phyloP scores from a whole-genome alignment of 2,797 vertebrate species.

The Sebastes flavidus region DNA sequence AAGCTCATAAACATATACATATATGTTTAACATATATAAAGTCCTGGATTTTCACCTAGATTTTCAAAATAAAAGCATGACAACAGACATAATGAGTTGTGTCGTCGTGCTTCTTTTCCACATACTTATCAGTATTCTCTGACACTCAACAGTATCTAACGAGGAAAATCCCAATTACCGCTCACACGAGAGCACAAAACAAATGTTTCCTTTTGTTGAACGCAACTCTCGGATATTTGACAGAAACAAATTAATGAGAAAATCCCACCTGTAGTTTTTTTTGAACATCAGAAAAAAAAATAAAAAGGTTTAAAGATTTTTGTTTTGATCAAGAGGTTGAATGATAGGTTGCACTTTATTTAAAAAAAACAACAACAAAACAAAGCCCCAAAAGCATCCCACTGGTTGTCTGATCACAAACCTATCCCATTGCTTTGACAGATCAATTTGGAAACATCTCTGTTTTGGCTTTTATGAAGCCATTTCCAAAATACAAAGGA shows the following conservation, averaged over 20 bases:
- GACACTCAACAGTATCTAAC: not conserved
- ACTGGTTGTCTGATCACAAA: slow-evolving; percentile 50
- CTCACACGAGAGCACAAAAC: slow-evolving; percentile 5
- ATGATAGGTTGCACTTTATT: slow-evolving; percentile 21
- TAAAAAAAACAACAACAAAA: not conserved
- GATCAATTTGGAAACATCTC: slow-evolving; percentile 75
- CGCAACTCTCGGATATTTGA: not conserved
- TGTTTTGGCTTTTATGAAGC: slow-evolving; percentile 72
- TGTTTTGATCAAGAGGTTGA: slow-evolving; percentile 38
- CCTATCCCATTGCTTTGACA: slow-evolving; percentile 59
- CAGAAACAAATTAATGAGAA: slow-evolving; percentile 19
- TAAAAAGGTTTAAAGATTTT: slow-evolving; percentile 7
- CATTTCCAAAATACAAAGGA: slow-evolving; percentile 69
- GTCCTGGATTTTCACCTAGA: not conserved
- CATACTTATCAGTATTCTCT: not conserved
- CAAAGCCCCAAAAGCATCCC: slow-evolving; percentile 7
- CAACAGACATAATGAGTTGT: not conserved
- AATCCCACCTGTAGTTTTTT: slow-evolving; percentile 7
- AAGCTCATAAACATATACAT: not conserved
- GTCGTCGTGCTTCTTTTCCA: not conserved
- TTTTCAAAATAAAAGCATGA: not conserved
- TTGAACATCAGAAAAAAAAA: slow-evolving; percentile 17
- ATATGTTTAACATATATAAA: not conserved
- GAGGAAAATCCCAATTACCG: not conserved
- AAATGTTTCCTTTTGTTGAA: slow-evolving; percentile 4